A percentile compares a stretch with the other conserved stretches of the same genome.
Conservation (phyloP, 2,113 vertebrate species). For the Zeus faber region DNA sequence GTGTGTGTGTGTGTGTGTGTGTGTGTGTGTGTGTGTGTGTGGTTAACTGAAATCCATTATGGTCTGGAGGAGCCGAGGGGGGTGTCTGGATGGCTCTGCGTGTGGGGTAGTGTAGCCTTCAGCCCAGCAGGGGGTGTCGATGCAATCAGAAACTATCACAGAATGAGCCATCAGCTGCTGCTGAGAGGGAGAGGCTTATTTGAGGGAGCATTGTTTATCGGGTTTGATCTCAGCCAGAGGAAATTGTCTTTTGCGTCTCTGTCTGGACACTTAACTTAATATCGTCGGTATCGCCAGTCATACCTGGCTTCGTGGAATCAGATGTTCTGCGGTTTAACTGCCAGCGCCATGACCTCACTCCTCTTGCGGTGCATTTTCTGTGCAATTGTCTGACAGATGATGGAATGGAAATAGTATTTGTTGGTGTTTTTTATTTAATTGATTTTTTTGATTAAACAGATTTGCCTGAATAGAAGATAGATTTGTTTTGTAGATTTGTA, state of each 20-base stretch:
- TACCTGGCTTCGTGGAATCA: background rate
- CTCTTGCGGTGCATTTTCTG: background rate
- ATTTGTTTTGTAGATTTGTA: too few relatives aligned
- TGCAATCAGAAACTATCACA: constrained; percentile 67
- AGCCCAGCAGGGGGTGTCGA: constrained; percentile 78
- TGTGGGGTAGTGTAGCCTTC: constrained; percentile 63
- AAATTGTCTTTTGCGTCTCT: constrained; percentile 33
- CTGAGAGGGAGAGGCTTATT: constrained; percentile 45
- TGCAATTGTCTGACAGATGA: too few relatives aligned
- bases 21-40: too few relatives aligned
- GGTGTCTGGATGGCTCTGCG: constrained; percentile 6
- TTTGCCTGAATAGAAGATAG: too few relatives aligned
- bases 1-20: too few relatives aligned
- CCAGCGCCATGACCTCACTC: background rate
- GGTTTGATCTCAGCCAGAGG: constrained; percentile 38
- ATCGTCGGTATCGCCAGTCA: background rate
- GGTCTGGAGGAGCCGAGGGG: background rate
- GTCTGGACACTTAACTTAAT: constrained; percentile 18
- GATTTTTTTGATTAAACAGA: too few relatives aligned
- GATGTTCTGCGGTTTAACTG: background rate
- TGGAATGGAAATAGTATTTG: too few relatives aligned
- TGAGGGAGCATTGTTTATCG: constrained; percentile 52
- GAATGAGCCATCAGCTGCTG: constrained; percentile 54
- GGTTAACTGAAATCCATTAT: background rate
- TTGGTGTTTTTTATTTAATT: too few relatives aligned